A percentile compares a stretch with the other conserved stretches of the same genome.
phyloP scores from a whole-genome alignment of 2,797 vertebrate species.

The Malurus splendens region DNA sequence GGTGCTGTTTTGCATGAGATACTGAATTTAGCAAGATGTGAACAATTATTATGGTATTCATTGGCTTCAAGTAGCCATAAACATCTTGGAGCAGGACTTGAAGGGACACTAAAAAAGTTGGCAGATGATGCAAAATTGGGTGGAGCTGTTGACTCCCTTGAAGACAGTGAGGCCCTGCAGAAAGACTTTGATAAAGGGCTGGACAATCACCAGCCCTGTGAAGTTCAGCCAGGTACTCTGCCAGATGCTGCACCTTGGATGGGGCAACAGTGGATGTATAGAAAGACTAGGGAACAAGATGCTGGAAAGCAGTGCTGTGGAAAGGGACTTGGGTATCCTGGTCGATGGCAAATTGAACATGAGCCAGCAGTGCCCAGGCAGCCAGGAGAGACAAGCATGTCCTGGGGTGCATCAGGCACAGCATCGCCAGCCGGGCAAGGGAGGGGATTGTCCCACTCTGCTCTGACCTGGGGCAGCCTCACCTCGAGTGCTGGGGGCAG shows the following conservation, averaged over 20 bases:
- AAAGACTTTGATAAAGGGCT: not conserved
- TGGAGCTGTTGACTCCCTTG: not conserved
- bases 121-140: not conserved
- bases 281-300: fast-evolving
- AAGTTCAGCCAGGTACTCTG: not conserved
- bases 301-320: fast-evolving
- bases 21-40: not conserved
- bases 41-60: not conserved
- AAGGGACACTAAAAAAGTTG: not conserved
- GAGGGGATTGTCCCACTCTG: not conserved
- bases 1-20: not conserved
- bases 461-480: fast-evolving
- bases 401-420: not conserved
- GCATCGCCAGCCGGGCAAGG: fast-evolving
- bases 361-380: not conserved
- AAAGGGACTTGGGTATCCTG: not conserved
- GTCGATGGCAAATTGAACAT: fast-evolving
- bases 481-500: not conserved
- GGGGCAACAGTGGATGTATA: fast-evolving
- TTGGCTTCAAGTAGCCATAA: not conserved
- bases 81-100: not conserved
- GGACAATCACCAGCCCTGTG: fast-evolving
- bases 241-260: fast-evolving
- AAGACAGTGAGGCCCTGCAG: not conserved
- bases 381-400: not conserved